These are phyloP conservation scores for Henricia sp. DNA, from an alignment of 53 echinoderm and acorn worm genomes.

Conservation along the genomic window DNA sequence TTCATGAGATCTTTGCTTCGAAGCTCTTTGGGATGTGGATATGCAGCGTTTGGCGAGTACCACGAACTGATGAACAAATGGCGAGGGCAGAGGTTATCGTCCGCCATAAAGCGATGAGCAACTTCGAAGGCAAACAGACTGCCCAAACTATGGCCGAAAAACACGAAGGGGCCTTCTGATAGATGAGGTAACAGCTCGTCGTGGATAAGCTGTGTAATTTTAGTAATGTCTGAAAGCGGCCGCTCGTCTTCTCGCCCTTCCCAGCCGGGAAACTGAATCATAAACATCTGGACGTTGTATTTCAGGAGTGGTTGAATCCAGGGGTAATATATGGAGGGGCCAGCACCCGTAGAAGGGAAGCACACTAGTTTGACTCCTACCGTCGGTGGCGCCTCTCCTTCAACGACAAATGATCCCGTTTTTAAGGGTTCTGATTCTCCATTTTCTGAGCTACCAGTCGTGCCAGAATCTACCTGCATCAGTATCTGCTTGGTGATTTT, in stretches of 20 bases:
- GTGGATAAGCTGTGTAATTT: constrained; percentile 24
- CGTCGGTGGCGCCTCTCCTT: constrained; percentile 4
- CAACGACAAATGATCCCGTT: not conserved
- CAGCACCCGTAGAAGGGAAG: constrained; percentile 78
- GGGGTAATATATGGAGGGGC: constrained; percentile 53
- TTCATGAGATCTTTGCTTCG: constrained; percentile 12
- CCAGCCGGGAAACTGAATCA: constrained; percentile 77
- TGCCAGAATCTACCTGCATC: not conserved
- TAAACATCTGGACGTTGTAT: constrained; percentile 55
- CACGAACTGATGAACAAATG: constrained; percentile 69
- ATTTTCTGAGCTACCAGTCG: not conserved
- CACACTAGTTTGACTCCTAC: constrained; percentile 59
- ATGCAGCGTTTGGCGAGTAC: constrained; percentile 68
- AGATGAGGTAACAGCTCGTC: constrained; percentile 11
- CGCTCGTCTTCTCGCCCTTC: constrained; percentile 70
- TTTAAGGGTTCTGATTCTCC: not conserved
- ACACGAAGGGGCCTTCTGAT: constrained; percentile 35
- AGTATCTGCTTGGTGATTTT: constrained; percentile 7
- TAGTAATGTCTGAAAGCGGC: constrained; percentile 25
- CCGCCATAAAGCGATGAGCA: constrained; percentile 35
- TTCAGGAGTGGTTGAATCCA: constrained; percentile 52
- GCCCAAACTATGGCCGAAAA: constrained; percentile 73
- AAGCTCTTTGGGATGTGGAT: constrained; percentile 65
- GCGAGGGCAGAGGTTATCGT: constrained; percentile 5
- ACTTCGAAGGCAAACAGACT: constrained; percentile 70